Evolutionary conservation across 2,888 invertebrate genomes (phyloP).

Genomic region (Thysanoteuthis rhombus): DNA sequence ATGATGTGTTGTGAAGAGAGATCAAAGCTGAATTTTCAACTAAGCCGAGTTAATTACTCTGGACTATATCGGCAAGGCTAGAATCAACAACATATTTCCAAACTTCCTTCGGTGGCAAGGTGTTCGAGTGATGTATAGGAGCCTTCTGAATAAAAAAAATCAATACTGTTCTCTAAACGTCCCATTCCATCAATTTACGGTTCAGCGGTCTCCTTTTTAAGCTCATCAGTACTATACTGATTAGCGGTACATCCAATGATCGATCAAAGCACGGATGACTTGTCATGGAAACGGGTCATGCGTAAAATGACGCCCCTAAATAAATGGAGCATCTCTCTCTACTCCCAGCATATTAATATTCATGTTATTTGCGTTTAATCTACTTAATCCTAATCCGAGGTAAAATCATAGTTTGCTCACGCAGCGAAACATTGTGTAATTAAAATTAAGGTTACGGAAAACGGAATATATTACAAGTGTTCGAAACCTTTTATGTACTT

Average conservation of each 20-base stretch:
- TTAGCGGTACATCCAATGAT: not conserved
- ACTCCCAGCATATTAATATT: not conserved
- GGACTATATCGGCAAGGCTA: too few species aligned
- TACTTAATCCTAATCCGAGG: too few species aligned
- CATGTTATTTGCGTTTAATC: too few species aligned
- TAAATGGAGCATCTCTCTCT: not conserved
- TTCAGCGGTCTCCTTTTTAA: not conserved
- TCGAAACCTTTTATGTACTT: too few species aligned
- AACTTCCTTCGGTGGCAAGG: not conserved
- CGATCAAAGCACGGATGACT: not conserved
- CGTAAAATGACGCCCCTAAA: not conserved
- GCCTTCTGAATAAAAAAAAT: not conserved
- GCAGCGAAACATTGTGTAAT: too few species aligned
- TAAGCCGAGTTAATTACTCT: not conserved
- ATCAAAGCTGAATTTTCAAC: not conserved
- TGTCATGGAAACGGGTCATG: not conserved
- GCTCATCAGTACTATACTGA: not conserved
- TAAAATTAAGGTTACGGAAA: too few species aligned
- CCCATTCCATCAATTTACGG: not conserved
- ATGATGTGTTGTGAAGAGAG: not conserved
- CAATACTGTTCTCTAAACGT: not conserved
- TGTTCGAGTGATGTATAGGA: not conserved
- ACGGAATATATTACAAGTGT: too few species aligned
- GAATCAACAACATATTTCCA: too few species aligned
- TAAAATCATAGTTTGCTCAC: too few species aligned